A percentile compares a stretch with the other conserved stretches of the same genome.
Conservation (phyloP, 2,888 invertebrate genomes). For the Creontiades dilutus region DNA sequence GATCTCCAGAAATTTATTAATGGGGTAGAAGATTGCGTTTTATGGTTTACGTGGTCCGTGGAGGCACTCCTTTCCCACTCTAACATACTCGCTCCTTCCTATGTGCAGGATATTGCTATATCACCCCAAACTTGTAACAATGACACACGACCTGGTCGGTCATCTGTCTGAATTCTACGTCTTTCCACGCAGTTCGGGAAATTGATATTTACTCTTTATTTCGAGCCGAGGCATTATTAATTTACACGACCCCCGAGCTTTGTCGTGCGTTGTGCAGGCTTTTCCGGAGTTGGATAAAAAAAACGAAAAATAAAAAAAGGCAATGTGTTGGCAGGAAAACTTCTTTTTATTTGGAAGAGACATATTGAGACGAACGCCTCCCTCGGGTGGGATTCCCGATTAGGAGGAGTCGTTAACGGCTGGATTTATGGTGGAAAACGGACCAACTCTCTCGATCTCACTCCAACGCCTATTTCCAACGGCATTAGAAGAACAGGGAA, state of each 20-base stretch:
- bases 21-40: no score
- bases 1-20: no score
- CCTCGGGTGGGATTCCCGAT: constrained; percentile 64
- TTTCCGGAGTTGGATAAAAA: background rate
- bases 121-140: constrained; percentile 58
- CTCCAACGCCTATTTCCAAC: constrained; percentile 22
- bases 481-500: background rate
- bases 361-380: constrained; percentile 68
- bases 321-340: constrained; percentile 29
- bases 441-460: background rate
- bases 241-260: constrained; percentile 67
- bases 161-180: constrained; percentile 62
- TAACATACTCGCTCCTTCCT: background rate
- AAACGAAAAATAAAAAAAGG: background rate
- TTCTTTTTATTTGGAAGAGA: constrained; percentile 55
- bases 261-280: background rate
- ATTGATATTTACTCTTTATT: constrained; percentile 70
- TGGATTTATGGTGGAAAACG: constrained; percentile 58
- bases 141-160: constrained; percentile 52
- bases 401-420: constrained; percentile 59
- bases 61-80: background rate
- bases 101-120: background rate
- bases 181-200: constrained; percentile 30
- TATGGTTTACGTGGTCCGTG: no score
- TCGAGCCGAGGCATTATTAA: constrained; percentile 52